These are phyloP conservation scores for Lamellibrachia columna DNA, from an alignment of 2,888 invertebrate species.

Conservation along the genomic window DNA sequence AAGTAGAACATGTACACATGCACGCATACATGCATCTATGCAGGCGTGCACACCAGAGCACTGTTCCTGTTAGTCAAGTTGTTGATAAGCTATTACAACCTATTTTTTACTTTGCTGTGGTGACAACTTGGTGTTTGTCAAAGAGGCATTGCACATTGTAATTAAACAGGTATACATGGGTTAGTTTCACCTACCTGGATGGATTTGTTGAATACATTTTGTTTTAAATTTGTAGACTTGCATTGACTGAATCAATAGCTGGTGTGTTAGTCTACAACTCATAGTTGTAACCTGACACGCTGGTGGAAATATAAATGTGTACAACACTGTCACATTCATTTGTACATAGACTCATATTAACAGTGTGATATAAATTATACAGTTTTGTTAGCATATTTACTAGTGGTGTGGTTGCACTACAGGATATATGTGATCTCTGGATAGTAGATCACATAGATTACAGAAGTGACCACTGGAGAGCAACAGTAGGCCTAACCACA, in stretches of 20 bases:
- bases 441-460: background rate
- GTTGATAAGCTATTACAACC: background rate
- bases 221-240: background rate
- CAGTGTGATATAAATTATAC: background rate
- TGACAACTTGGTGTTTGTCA: too few species aligned
- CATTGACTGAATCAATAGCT: background rate
- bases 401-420: background rate
- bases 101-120: too few species aligned
- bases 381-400: background rate
- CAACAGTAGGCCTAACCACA: background rate
- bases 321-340: background rate
- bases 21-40: background rate
- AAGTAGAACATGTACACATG: slow-evolving; percentile 29
- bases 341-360: background rate
- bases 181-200: background rate
- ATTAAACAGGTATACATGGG: too few species aligned
- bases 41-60: background rate
- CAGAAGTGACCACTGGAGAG: background rate
- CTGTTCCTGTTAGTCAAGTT: background rate
- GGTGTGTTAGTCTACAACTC: background rate
- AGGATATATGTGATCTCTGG: background rate
- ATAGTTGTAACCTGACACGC: background rate
- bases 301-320: background rate
- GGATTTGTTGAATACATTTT: background rate
- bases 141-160: too few species aligned